Evolutionary conservation across 2,888 invertebrate genomes (phyloP).

Genomic region (Autographa gamma): DNA sequence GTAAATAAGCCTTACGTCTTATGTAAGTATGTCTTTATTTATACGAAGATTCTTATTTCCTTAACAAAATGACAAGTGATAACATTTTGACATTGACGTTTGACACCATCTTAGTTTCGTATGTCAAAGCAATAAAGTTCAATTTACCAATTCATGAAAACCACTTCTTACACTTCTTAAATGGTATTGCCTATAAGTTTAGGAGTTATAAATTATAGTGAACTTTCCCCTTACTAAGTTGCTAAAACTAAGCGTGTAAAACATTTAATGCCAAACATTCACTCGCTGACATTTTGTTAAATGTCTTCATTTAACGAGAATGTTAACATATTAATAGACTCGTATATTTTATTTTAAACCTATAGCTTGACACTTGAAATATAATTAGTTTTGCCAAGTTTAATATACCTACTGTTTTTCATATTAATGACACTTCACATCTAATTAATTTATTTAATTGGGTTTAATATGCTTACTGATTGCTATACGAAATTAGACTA

Average conservation of each 20-base stretch:
- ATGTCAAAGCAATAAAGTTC: neutral
- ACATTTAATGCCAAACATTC: conserved; percentile 38
- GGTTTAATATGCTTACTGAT: too few species aligned
- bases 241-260: neutral
- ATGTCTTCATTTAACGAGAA: conserved; percentile 44
- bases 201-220: conserved; percentile 9
- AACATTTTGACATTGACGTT: neutral
- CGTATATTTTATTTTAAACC: conserved; percentile 32
- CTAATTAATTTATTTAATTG: too few species aligned
- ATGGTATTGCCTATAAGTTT: neutral
- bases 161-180: neutral
- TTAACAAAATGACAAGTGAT: too few species aligned
- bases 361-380: conserved; percentile 30
- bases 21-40: too few species aligned
- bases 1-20: too few species aligned
- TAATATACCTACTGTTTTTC: too few species aligned
- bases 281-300: conserved; percentile 42
- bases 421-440: too few species aligned
- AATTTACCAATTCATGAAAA: neutral
- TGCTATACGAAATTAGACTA: too few species aligned
- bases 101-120: neutral
- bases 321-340: conserved; percentile 34
- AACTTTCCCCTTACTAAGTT: conserved; percentile 37
- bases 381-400: neutral
- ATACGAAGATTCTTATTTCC: neutral